Conservation (phyloP, 2,888 invertebrate species). For the Gymnoscelis rufifasciata region DNA sequence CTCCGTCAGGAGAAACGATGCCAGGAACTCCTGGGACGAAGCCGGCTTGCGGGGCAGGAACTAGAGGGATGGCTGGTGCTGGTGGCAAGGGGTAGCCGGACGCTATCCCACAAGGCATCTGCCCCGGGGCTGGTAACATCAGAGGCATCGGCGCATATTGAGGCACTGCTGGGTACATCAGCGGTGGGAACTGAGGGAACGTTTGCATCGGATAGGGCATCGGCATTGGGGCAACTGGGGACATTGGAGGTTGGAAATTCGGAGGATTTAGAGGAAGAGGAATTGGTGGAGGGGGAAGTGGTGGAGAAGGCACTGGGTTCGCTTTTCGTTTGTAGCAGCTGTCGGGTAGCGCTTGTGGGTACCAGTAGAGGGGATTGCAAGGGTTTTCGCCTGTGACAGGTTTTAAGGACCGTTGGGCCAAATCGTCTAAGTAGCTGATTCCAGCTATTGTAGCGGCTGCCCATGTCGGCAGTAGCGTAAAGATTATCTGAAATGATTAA, state of each 20-base stretch:
- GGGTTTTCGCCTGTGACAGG: slow-evolving; percentile 38
- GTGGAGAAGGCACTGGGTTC: neutral
- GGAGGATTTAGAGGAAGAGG: slow-evolving; percentile 27
- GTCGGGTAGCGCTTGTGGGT: slow-evolving; percentile 41
- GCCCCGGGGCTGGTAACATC: neutral
- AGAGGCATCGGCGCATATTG: slow-evolving; percentile 15
- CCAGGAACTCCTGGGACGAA: slow-evolving; percentile 60
- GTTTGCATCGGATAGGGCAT: slow-evolving; percentile 13
- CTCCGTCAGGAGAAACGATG: slow-evolving; percentile 52
- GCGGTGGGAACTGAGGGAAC: neutral
- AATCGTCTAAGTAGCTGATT: slow-evolving; percentile 41
- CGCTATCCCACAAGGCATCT: neutral
- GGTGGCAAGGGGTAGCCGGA: too few species aligned
- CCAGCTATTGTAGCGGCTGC: slow-evolving; percentile 44
- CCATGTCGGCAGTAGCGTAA: slow-evolving; percentile 22
- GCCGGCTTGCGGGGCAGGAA: slow-evolving; percentile 30
- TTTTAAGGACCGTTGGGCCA: slow-evolving; percentile 21
- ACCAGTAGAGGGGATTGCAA: slow-evolving; percentile 66
- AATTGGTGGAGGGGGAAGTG: slow-evolving; percentile 17
- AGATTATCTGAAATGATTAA: slow-evolving; percentile 42
- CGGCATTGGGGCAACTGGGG: neutral
- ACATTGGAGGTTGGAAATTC: slow-evolving; percentile 11
- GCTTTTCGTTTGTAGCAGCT: slow-evolving; percentile 31
- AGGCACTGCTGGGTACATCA: slow-evolving; percentile 10
- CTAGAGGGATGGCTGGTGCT: too few species aligned